Percentiles rank a stretch among this genome's conserved stretches.
These are phyloP conservation scores for Lerema accius DNA, from an alignment of 1,140 invertebrate species.

Conservation along the genomic window DNA sequence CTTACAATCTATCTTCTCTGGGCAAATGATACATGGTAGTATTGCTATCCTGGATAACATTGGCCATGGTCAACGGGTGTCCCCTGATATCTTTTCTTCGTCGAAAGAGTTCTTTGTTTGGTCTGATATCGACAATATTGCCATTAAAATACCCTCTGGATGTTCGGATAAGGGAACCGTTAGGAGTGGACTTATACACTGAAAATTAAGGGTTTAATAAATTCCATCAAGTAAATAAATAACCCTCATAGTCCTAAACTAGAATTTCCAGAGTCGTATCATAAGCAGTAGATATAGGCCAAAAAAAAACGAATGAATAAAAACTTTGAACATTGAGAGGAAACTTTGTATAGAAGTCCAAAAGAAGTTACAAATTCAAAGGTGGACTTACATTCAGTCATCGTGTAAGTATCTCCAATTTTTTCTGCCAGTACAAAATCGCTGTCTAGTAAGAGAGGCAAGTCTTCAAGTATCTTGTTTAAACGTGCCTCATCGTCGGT, in stretches of 20 bases:
- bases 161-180: constrained; percentile 38
- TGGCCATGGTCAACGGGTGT: constrained; percentile 61
- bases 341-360: too few relatives aligned
- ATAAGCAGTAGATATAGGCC: too few relatives aligned
- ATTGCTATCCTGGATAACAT: constrained; percentile 71
- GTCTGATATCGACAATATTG: constrained; percentile 48
- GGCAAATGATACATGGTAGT: constrained; percentile 57
- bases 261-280: too few relatives aligned
- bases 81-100: constrained; percentile 55
- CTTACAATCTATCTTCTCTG: constrained; percentile 64
- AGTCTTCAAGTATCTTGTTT: constrained; percentile 25
- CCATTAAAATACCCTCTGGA: constrained; percentile 57
- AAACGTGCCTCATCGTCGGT: constrained; percentile 6
- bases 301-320: too few relatives aligned
- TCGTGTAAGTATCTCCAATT: constrained; percentile 35
- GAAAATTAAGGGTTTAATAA: constrained; percentile 4
- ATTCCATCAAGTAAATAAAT: not conserved
- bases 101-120: constrained; percentile 51
- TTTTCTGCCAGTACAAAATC: constrained; percentile 59
- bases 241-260: too few relatives aligned
- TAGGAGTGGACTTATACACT: constrained; percentile 59
- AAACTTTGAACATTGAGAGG: too few relatives aligned
- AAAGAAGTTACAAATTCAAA: too few relatives aligned
- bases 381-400: constrained; percentile 57
- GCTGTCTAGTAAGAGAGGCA: constrained; percentile 53